Base-by-base conservation (phyloP, 2,888 invertebrate genomes). In the Synanthedon andrenaeformis region DNA sequence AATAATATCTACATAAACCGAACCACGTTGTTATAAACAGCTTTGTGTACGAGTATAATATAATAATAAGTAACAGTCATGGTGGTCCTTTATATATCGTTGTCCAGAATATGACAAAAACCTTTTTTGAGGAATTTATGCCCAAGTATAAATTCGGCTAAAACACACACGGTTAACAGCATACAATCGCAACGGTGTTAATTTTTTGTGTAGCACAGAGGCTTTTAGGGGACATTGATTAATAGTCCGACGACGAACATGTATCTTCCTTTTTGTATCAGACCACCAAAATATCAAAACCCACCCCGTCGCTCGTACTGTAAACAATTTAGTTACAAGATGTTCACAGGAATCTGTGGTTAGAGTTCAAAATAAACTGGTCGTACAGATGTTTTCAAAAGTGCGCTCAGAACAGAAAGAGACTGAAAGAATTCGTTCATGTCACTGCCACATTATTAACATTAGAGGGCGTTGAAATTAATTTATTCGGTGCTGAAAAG, bases 211-310 rank as follows among this genome's bases (percentile, higher is more conserved):
- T 70, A 72, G 70, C 69, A 65, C 70, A 65, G 68, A 79, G 78
- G 76, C 80, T 81, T 82, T 81, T 79, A 76, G 76, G 71, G 69
- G 74, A 75, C 78, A 69, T 72, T 81, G 82, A 82, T 82, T 82
- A 82, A 82, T 82, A 76, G 79, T 74, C 71, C 65, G 60, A 65
- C 68, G 70, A 67, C 69, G 70, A 69, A 69, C 70, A 74, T 73
- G 74, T 78, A 74, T 78, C 73, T 77, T 58, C 62, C 61, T 66
- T 66, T 65, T 64, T 62, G 59, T 71, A 64, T 62, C 59, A 57
- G 56, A 49, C 49, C 51, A 54, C 74, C 54, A 54, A 19, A 54
- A 12, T 61, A 63, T 42, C 13, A 41, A 51, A 67, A 62, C 23
- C 72, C 60, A 42, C 63, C 55, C 42, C 54, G 53, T 61, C 57